Percentiles rank a stretch among this genome's conserved stretches.
Evolutionary conservation across 2,888 invertebrate species (phyloP).

Genomic region (Drosophila dives): DNA sequence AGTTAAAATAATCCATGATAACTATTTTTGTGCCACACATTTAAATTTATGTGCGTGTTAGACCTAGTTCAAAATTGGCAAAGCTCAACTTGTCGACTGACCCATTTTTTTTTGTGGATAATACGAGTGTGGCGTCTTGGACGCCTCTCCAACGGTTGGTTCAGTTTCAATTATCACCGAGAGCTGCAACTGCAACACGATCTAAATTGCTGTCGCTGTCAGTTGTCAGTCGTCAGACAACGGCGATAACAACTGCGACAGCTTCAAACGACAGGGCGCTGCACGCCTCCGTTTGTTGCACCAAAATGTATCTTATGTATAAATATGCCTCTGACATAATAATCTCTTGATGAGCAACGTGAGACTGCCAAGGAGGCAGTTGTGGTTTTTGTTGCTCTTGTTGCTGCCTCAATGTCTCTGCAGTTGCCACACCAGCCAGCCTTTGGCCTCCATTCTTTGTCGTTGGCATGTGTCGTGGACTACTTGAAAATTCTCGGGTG

Average conservation of each 20-base stretch:
- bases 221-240: slow-evolving; percentile 77
- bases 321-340: slow-evolving; percentile 71
- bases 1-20: neutral
- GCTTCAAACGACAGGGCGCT: slow-evolving; percentile 33
- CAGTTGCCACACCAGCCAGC: slow-evolving; percentile 40
- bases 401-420: slow-evolving; percentile 58
- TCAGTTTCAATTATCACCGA: slow-evolving; percentile 55
- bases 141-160: slow-evolving; percentile 9
- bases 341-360: slow-evolving; percentile 44
- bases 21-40: neutral
- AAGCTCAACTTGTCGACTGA: slow-evolving; percentile 31
- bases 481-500: slow-evolving; percentile 30
- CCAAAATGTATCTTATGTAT: slow-evolving; percentile 69
- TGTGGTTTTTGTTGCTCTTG: slow-evolving; percentile 18
- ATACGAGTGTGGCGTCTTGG: slow-evolving; percentile 13
- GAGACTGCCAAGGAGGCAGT: slow-evolving; percentile 6
- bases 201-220: slow-evolving; percentile 83
- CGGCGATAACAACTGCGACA: slow-evolving; percentile 65
- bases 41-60: neutral
- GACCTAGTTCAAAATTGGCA: neutral
- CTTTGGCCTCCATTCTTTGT: slow-evolving; percentile 32
- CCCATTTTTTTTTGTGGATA: slow-evolving; percentile 44
- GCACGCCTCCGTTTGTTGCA: slow-evolving; percentile 45
- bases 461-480: slow-evolving; percentile 38
- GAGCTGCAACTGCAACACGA: slow-evolving; percentile 68